Percentiles rank a stretch among this genome's conserved stretches.
phyloP scores from a whole-genome alignment of 2,797 vertebrate species.

The Falco biarmicus region DNA sequence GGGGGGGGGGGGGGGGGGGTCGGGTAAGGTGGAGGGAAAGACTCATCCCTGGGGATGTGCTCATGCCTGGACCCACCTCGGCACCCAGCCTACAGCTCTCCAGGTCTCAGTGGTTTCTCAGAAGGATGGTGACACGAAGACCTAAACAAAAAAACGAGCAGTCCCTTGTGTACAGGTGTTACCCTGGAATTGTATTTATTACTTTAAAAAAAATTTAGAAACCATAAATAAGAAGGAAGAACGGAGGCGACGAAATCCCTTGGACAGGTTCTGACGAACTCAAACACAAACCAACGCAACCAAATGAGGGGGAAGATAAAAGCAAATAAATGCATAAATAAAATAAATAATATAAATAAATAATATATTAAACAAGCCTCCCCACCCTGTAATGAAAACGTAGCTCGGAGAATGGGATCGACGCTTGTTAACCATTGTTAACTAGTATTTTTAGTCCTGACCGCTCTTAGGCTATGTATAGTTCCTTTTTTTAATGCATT shows the following conservation, averaged over 20 bases:
- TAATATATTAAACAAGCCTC: slow-evolving; percentile 57
- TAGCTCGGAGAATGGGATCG: slow-evolving; percentile 76
- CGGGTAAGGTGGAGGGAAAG: background rate
- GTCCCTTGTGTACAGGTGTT: slow-evolving; percentile 16
- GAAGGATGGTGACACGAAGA: slow-evolving; percentile 44
- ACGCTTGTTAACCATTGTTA: slow-evolving; percentile 83
- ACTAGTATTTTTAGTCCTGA: slow-evolving; percentile 94
- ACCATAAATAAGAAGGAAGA: background rate
- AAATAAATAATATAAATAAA: slow-evolving; percentile 35
- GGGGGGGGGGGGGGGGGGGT: background rate
- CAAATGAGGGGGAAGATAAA: slow-evolving; percentile 21
- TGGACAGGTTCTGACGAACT: background rate
- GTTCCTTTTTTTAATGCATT: slow-evolving; percentile 99
- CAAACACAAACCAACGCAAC: background rate
- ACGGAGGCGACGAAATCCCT: background rate
- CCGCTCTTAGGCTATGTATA: slow-evolving; percentile 92
- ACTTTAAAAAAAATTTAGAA: background rate
- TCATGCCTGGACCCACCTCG: background rate
- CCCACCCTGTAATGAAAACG: slow-evolving; percentile 47
- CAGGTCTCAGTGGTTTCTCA: slow-evolving; percentile 34
- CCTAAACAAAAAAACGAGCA: background rate
- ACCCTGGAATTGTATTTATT: slow-evolving; percentile 23
- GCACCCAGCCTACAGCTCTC: background rate
- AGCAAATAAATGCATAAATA: slow-evolving; percentile 32
- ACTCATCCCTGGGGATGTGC: background rate